Conservation (phyloP, 2,113 vertebrate species). For the Symphodus melops region DNA sequence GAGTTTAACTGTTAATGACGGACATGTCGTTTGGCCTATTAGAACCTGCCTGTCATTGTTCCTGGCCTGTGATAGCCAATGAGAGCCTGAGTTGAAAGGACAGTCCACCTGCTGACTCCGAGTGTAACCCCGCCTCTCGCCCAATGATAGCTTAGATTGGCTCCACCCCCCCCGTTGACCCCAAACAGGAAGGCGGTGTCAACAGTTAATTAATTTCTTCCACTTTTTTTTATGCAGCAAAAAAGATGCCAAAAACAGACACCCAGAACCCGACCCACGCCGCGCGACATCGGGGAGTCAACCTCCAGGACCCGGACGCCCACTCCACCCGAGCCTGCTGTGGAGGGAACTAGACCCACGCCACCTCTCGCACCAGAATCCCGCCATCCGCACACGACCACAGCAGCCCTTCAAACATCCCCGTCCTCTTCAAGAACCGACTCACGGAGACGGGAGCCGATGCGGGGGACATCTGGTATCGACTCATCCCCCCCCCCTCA, state of each 20-base stretch:
- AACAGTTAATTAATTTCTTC: too few species aligned
- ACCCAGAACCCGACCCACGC: conserved; percentile 87
- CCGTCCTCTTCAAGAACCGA: conserved; percentile 41
- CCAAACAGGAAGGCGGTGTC: too few species aligned
- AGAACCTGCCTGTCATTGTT: too few species aligned
- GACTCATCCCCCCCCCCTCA: conserved; percentile 19
- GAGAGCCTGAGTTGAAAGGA: too few species aligned
- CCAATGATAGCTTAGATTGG: too few species aligned
- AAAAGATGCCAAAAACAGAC: conserved; percentile 91
- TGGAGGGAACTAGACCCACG: conserved; percentile 82
- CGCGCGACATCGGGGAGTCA: conserved; percentile 85
- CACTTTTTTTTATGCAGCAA: conserved; percentile 71
- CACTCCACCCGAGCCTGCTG: conserved; percentile 85
- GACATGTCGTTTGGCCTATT: too few species aligned
- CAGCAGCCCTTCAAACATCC: conserved; percentile 46
- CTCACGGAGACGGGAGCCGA: conserved; percentile 21
- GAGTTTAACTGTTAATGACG: too few species aligned
- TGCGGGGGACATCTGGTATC: conserved; percentile 26
- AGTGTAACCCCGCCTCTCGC: too few species aligned
- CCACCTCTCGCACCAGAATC: conserved; percentile 5
- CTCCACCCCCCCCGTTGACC: too few species aligned
- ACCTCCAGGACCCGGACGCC: conserved; percentile 86
- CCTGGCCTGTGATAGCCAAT: too few species aligned
- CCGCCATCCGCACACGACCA: conserved; percentile 31
- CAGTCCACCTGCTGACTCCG: too few species aligned